Conservation (phyloP, 2,797 vertebrate genomes). For the Chrosomus eos region DNA sequence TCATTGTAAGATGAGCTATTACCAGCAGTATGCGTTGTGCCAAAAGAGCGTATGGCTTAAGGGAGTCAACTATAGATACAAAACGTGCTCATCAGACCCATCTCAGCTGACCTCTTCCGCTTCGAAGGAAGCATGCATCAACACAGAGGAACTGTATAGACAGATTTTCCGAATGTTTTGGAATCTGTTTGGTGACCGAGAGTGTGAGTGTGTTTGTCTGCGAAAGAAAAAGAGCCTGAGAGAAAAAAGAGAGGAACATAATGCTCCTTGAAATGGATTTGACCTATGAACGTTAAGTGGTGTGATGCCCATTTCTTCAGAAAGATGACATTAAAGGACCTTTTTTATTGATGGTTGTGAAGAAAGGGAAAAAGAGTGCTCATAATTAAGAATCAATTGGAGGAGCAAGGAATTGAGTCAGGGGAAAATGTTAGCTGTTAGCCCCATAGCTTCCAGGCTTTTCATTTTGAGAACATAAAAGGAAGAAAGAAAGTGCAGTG, state of each 20-base stretch:
- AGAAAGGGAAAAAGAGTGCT: slow-evolving; percentile 78
- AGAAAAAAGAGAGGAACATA: slow-evolving; percentile 62
- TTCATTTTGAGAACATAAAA: slow-evolving; percentile 94
- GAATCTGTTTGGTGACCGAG: slow-evolving; percentile 89
- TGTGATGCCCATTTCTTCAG: slow-evolving; percentile 87
- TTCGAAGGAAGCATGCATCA: slow-evolving; percentile 81
- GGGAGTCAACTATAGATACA: slow-evolving; percentile 93
- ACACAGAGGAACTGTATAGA: slow-evolving; percentile 89
- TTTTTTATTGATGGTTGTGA: slow-evolving; percentile 83
- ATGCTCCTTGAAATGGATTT: slow-evolving; percentile 90
- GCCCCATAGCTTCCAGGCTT: slow-evolving; percentile 89
- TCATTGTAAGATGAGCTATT: slow-evolving; percentile 95
- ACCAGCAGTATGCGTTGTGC: slow-evolving; percentile 84
- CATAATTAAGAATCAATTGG: slow-evolving; percentile 96
- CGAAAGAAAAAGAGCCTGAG: slow-evolving; percentile 32
- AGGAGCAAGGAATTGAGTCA: slow-evolving; percentile 79
- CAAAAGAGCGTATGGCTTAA: slow-evolving; percentile 84
- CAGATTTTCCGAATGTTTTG: slow-evolving; percentile 99
- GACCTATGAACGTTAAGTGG: slow-evolving; percentile 88
- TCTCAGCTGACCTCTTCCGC: slow-evolving; percentile 89
- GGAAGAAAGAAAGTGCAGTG: slow-evolving; percentile 84
- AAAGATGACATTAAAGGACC: slow-evolving; percentile 84
- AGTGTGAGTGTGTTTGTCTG: slow-evolving; percentile 37
- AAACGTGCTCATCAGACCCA: slow-evolving; percentile 89
- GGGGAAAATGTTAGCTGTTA: slow-evolving; percentile 79